phyloP scores from a whole-genome alignment of 2,797 vertebrate species.

The Hybognathus amarus region DNA sequence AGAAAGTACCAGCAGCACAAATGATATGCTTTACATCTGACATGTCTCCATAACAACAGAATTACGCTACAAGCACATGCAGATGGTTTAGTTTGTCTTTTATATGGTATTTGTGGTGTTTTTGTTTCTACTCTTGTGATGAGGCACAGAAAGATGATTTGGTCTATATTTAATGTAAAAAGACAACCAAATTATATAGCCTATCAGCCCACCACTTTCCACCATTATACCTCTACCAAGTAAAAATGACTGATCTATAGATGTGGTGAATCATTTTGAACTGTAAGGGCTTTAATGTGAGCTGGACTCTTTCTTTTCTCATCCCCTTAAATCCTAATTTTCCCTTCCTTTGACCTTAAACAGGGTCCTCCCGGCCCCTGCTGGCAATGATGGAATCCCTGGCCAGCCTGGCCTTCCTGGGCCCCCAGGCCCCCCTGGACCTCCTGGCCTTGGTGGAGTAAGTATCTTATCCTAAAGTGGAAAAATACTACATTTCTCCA shows the following conservation, averaged over 20 bases:
- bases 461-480: constrained; percentile 69
- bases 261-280: constrained; percentile 11
- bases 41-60: not conserved
- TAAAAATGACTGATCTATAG: not conserved
- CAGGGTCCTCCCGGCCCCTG: constrained; percentile 85
- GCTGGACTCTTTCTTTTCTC: not conserved
- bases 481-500: not conserved
- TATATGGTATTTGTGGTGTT: not conserved
- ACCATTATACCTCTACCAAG: constrained; percentile 10
- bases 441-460: constrained; percentile 94
- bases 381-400: constrained; percentile 89
- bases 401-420: constrained; percentile 88
- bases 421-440: constrained; percentile 89
- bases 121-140: not conserved
- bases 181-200: not conserved
- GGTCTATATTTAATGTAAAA: constrained; percentile 3
- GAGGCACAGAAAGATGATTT: not conserved
- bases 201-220: not conserved
- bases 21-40: not conserved
- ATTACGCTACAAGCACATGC: no score
- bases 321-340: constrained; percentile 18
- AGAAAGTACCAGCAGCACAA: not conserved
- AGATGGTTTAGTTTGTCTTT: not conserved
- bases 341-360: constrained; percentile 24
- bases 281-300: constrained; percentile 13